phyloP scores from a whole-genome alignment of 92 coral and sea anemone genomes.

The Zoanthus gigantus region DNA sequence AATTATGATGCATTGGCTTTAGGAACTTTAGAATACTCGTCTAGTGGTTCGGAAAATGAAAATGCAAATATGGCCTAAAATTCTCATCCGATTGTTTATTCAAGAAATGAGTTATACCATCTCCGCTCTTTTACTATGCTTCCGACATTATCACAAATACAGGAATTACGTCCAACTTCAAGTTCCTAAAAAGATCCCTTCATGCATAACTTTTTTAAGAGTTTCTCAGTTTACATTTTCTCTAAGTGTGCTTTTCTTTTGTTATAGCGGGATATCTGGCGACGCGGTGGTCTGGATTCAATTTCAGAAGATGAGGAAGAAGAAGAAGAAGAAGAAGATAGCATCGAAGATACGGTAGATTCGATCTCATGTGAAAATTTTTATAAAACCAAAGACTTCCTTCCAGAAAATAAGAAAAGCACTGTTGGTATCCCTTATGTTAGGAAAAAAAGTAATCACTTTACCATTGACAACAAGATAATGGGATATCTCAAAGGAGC shows the following conservation, averaged over 20 bases:
- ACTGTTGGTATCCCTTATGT: slow-evolving; percentile 15
- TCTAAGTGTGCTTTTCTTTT: not conserved
- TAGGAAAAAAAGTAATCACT: slow-evolving; percentile 32
- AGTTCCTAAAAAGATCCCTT: too few relatives aligned
- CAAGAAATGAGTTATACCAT: too few relatives aligned
- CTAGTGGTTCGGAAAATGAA: not conserved
- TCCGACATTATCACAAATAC: not conserved
- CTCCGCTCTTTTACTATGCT: not conserved
- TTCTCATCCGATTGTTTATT: too few relatives aligned
- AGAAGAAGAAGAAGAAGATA: slow-evolving; percentile 78
- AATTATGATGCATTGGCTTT: not conserved
- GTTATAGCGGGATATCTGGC: slow-evolving; percentile 81
- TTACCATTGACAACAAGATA: not conserved
- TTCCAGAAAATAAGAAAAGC: not conserved
- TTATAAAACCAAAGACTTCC: not conserved
- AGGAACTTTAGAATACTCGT: not conserved
- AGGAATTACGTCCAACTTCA: not conserved
- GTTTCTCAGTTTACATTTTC: not conserved
- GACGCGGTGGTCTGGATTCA: slow-evolving; percentile 85
- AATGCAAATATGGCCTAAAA: not conserved
- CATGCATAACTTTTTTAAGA: too few relatives aligned
- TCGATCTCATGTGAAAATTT: slow-evolving; percentile 25
- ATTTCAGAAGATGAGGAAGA: slow-evolving; percentile 90
- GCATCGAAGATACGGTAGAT: slow-evolving; percentile 61
- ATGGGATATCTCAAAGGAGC: slow-evolving; percentile 24